Conservation (phyloP, 2,888 invertebrate genomes). For the Apodemia hepburni region DNA sequence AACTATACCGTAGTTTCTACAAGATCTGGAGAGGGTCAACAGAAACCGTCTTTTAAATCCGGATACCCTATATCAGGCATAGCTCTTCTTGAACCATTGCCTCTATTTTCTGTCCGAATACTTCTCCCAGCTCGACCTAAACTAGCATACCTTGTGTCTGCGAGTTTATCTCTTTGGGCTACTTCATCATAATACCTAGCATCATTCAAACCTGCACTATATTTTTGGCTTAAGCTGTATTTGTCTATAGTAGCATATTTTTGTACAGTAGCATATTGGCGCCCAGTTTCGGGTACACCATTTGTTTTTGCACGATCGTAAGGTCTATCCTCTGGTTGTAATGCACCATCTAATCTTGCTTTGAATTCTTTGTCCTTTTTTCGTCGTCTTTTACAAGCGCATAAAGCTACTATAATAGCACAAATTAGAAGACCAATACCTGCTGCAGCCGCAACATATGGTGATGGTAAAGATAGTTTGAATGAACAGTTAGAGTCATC, state of each 20-base stretch:
- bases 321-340: constrained; percentile 80
- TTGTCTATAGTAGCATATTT: constrained; percentile 78
- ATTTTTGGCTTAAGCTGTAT: constrained; percentile 76
- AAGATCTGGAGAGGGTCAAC: constrained; percentile 83
- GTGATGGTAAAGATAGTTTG: constrained; percentile 83
- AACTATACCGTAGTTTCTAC: constrained; percentile 69
- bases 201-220: constrained; percentile 74
- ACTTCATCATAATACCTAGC: constrained; percentile 76
- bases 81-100: constrained; percentile 63
- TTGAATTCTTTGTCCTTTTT: constrained; percentile 81
- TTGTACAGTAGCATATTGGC: constrained; percentile 72
- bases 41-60: constrained; percentile 85
- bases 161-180: constrained; percentile 73
- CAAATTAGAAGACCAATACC: constrained; percentile 81
- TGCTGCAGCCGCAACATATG: constrained; percentile 83
- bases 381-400: constrained; percentile 80
- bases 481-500: constrained; percentile 88
- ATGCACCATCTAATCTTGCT: constrained; percentile 79
- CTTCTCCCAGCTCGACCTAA: constrained; percentile 67
- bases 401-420: constrained; percentile 79
- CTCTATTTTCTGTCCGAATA: constrained; percentile 59
- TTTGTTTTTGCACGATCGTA: constrained; percentile 80
- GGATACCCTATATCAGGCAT: constrained; percentile 76
- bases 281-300: constrained; percentile 62
- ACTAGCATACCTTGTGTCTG: constrained; percentile 73